These are phyloP conservation scores for Gymnoscopelus braueri DNA, from an alignment of 2,797 vertebrate genomes.

Conservation along the genomic window DNA sequence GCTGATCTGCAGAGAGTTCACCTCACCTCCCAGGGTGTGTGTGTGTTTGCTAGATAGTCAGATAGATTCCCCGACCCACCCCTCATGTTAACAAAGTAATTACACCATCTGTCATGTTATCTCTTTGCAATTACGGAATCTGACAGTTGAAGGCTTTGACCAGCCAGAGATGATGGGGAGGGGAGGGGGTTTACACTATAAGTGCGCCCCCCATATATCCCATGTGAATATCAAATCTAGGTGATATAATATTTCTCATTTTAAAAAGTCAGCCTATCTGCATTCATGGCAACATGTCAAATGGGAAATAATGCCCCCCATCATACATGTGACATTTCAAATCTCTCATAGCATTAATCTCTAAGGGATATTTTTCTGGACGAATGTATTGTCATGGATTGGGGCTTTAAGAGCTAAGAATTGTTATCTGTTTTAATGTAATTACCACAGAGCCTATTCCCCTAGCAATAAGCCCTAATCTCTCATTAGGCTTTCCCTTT, in stretches of 20 bases:
- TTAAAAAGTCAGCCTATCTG: slow-evolving; percentile 39
- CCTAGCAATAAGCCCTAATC: slow-evolving; percentile 54
- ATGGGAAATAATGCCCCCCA: slow-evolving; percentile 56
- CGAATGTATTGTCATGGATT: slow-evolving; percentile 35
- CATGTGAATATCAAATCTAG: slow-evolving; percentile 55
- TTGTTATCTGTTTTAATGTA: slow-evolving; percentile 64
- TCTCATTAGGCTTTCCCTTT: slow-evolving; percentile 58
- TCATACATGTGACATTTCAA: slow-evolving; percentile 58
- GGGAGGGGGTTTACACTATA: slow-evolving; percentile 7
- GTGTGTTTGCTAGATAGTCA: slow-evolving; percentile 35
- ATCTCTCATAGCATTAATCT: slow-evolving; percentile 54
- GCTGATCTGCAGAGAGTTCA: slow-evolving; percentile 51
- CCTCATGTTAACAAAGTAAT: slow-evolving; percentile 67
- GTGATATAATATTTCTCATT: slow-evolving; percentile 39
- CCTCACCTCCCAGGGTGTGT: slow-evolving; percentile 34
- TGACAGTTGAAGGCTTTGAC: slow-evolving; percentile 53
- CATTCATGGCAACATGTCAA: slow-evolving; percentile 38
- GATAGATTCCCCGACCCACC: slow-evolving; percentile 22
- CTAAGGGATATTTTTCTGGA: slow-evolving; percentile 39
- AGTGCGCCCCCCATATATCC: slow-evolving; percentile 27
- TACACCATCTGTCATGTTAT: slow-evolving; percentile 68
- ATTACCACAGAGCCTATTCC: slow-evolving; percentile 56
- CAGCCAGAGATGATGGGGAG: slow-evolving; percentile 15
- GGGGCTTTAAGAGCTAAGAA: slow-evolving; percentile 55
- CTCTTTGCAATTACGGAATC: slow-evolving; percentile 48